A percentile compares a stretch with the other conserved stretches of the same genome.
phyloP scores from a whole-genome alignment of 1,140 invertebrate genomes.

The Sitophilus oryzae region DNA sequence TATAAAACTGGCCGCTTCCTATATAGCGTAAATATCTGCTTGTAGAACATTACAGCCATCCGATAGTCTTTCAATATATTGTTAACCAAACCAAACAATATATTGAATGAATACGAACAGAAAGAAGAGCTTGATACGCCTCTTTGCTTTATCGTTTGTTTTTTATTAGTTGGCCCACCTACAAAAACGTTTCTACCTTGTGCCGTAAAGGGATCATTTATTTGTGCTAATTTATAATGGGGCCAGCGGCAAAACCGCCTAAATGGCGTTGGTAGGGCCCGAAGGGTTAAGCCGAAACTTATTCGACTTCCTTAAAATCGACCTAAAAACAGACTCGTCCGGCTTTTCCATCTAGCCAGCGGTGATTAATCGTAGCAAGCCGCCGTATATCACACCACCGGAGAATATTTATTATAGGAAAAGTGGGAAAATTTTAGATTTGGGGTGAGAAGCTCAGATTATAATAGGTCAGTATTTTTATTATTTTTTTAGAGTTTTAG shows the following conservation, averaged over 20 bases:
- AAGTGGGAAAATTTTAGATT: neutral
- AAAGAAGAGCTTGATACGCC: too few relatives aligned
- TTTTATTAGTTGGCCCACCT: too few relatives aligned
- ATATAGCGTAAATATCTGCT: too few relatives aligned
- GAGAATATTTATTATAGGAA: conserved; percentile 10
- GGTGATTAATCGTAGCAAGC: conserved; percentile 13
- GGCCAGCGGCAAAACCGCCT: neutral
- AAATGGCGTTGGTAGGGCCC: conserved; percentile 4
- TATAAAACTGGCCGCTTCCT: too few relatives aligned
- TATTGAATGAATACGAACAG: too few relatives aligned
- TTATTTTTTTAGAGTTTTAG: too few relatives aligned
- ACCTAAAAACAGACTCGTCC: conserved; percentile 11
- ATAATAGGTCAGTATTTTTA: too few relatives aligned
- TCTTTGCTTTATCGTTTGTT: too few relatives aligned
- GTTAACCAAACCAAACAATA: too few relatives aligned
- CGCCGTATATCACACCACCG: conserved; percentile 1
- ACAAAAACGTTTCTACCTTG: neutral
- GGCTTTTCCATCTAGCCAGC: conserved; percentile 4
- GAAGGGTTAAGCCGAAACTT: conserved; percentile 12
- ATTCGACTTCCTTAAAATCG: conserved; percentile 10
- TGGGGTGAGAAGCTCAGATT: neutral
- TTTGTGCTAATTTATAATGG: conserved; percentile 6
- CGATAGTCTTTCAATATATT: too few relatives aligned
- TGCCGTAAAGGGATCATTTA: conserved; percentile 1
- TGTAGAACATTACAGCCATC: too few relatives aligned